A percentile compares a stretch with the other conserved stretches of the same genome.
These are phyloP conservation scores for Mastomys coucha DNA, from an alignment of 2,113 vertebrate genomes.

Conservation along the genomic window DNA sequence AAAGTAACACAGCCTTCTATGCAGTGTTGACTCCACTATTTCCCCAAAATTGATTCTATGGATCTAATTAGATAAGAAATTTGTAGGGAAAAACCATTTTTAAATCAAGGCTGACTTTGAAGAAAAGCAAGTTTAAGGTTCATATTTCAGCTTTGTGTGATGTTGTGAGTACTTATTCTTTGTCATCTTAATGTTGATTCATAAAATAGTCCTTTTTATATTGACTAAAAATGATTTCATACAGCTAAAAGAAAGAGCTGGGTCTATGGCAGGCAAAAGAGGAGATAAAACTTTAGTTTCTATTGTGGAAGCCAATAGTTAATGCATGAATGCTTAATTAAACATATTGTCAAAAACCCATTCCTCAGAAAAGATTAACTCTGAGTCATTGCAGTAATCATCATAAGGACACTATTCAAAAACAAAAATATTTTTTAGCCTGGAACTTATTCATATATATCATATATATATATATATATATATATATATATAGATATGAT, in stretches of 20 bases:
- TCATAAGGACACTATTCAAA: slow-evolving; percentile 44
- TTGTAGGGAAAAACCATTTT: background rate
- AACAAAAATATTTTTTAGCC: slow-evolving; percentile 19
- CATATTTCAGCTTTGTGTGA: background rate
- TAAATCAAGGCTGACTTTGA: background rate
- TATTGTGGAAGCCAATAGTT: background rate
- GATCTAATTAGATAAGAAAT: slow-evolving; percentile 2
- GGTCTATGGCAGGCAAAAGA: background rate
- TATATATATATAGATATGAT: background rate
- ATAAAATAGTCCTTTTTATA: background rate
- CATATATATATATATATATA: no score
- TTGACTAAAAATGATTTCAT: background rate
- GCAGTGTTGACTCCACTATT: background rate
- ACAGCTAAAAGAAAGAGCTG: background rate
- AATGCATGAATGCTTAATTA: background rate
- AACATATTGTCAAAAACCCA: background rate
- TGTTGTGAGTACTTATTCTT: background rate
- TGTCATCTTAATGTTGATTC: background rate
- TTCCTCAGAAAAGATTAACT: background rate
- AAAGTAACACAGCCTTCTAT: slow-evolving; percentile 17
- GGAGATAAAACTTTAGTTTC: background rate
- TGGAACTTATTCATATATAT: slow-evolving; percentile 2
- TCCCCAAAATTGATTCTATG: background rate
- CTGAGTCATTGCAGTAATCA: background rate
- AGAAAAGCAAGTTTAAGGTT: background rate